These are phyloP conservation scores for Galagoides demidoff DNA, from an alignment of 2,797 vertebrate species.

Conservation along the genomic window DNA sequence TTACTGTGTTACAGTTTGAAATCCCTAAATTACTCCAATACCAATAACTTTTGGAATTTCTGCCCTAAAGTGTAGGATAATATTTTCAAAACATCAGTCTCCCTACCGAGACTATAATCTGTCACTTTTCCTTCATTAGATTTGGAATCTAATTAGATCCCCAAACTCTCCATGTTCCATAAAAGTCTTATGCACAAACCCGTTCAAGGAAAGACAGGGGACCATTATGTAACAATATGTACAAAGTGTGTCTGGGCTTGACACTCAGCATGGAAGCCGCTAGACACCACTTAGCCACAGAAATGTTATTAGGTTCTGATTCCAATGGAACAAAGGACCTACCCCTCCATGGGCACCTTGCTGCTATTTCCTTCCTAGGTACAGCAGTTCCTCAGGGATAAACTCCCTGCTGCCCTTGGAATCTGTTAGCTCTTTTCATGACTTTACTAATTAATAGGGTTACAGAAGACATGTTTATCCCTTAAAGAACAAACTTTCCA, in stretches of 20 bases:
- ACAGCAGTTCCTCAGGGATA: not conserved
- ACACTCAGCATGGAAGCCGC: not conserved
- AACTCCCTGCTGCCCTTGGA: not conserved
- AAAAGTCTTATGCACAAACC: not conserved
- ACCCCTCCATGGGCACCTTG: not conserved
- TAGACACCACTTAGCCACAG: not conserved
- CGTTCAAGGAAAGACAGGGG: not conserved
- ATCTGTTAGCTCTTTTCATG: not conserved
- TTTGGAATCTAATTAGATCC: not conserved
- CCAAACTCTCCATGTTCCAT: not conserved
- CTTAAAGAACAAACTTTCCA: conserved; percentile 6
- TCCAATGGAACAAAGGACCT: not conserved
- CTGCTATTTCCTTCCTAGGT: not conserved
- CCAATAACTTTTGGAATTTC: not conserved
- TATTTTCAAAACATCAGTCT: not conserved
- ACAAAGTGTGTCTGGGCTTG: not conserved
- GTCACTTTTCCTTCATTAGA: not conserved
- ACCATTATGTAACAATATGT: not conserved
- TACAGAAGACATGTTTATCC: not conserved
- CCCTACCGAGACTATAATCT: not conserved
- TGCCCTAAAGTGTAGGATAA: not conserved
- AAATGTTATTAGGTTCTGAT: not conserved
- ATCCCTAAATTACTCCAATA: not conserved
- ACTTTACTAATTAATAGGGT: not conserved
- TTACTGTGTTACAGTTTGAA: not conserved